Base-by-base conservation (phyloP, 2,888 invertebrate genomes). In the Willowsia nigromaculata region DNA sequence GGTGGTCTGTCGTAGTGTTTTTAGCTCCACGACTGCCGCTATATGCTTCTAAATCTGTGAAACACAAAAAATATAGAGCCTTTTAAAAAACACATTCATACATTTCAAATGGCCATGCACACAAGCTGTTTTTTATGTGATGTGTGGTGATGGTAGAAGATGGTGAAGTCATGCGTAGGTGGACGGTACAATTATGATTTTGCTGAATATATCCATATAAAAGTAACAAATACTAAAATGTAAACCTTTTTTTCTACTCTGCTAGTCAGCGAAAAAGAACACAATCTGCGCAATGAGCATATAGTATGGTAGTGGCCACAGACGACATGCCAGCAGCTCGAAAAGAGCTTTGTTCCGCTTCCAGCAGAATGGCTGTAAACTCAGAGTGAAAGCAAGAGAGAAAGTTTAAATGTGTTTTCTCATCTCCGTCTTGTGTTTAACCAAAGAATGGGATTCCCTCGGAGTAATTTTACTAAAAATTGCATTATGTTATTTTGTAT, bases 161-260 rank as follows among this genome's bases (percentile, higher is more conserved):
- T 65, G 82, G 82, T 47, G 65, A 27, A 65, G 65, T 71, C 68
- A 68, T 83, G 83, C 83, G 83, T 83, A 71, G 83, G 83, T 83
- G 83, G 83, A 83, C 50, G 43, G 71, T 30, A 30, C 82, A 65
- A 59, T 43, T 82, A 83, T 53, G 27, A 9, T 22, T 53, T n/a
- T 53, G 43, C n/a, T 30, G 62, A 62, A 62, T 30, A 62, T 30
- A 30, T 30, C 30, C 30, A 62, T 68, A 6, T n/a, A 37, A 18
- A 27, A 27, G 27, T 7, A 9, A 59, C 25, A 37, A n/a, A 68
- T n/a, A 33, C 0, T 6, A 68, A 65, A 68, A 33, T 37, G 27
- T 18, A 68, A 68, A 37, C 18, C 30, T 13, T 37, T 68, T 62
- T 62, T 68, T 37, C 37, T 37, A 68, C 33, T 68, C 13, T 37